Percentiles rank a stretch among this genome's conserved stretches.
Evolutionary conservation across 2,797 vertebrate genomes (phyloP).

Genomic region (Buphagus erythrorhynchus): DNA sequence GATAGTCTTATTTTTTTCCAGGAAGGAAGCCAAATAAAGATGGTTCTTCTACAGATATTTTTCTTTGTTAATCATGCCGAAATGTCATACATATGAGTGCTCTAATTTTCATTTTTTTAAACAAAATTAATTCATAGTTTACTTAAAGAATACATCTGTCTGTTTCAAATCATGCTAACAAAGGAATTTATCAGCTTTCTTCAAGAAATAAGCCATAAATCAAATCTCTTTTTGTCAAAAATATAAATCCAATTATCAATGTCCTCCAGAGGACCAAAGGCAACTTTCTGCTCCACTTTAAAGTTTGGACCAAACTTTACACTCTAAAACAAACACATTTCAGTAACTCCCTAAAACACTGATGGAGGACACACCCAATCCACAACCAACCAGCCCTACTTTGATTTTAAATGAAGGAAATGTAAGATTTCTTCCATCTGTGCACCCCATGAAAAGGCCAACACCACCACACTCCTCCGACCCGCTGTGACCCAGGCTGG

Average conservation of each 20-base stretch:
- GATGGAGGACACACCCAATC: not conserved
- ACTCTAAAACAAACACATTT: not conserved
- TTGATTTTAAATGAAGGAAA: not conserved
- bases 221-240: not conserved
- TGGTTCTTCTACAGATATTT: not conserved
- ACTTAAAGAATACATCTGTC: not conserved
- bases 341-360: not conserved
- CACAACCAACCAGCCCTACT: not conserved
- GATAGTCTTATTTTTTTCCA: not conserved
- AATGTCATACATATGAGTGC: not conserved
- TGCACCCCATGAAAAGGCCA: not conserved
- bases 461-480: fast-evolving
- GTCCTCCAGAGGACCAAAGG: not conserved
- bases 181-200: not conserved
- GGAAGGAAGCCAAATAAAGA: not conserved
- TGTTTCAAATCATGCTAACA: not conserved
- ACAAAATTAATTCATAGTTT: not conserved
- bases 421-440: not conserved
- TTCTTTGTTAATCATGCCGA: not conserved
- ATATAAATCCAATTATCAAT: not conserved
- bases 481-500: fast-evolving
- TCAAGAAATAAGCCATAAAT: not conserved
- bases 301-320: not conserved
- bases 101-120: not conserved
- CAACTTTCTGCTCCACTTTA: not conserved